Evolutionary conservation across 2,113 vertebrate genomes (phyloP), one percentile per base, ranked within the genome.

Genomic region (Vimba vimba): DNA sequence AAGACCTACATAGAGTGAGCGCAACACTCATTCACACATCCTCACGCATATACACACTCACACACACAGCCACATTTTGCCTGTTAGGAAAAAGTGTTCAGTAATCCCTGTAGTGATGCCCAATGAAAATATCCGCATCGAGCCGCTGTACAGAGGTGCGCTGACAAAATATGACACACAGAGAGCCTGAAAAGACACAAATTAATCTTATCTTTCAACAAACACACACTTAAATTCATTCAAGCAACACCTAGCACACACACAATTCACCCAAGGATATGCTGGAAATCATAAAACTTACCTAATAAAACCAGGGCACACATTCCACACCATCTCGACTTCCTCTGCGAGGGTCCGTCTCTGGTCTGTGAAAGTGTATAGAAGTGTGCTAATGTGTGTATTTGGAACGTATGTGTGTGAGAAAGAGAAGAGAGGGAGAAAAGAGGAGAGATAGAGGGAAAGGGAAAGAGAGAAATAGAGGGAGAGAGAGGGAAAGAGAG

Each of bases 291-390:
- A 25, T 36, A 45, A 23, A 87, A 89, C 87, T 86, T 89, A 79
- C 83, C 82, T 82, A 79, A 87, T 77, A 88, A 59, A 60, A 86
- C 83, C 55, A 33, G 52, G 83, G 86, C 74, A 82, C 60, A 57
- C 87, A 88, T 79, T 75, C 62, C 83, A 82, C 69, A 90, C 82
- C 89, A 90, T 90, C 85, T 87, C 86, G 66, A 78, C 87, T 85
- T 85, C 89, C 82, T 88, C 87, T 78, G 27, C 36, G 64, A 82
- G 78, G 82, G 81, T 89, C 85, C 83, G 78, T 88, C 74, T 85
- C 74, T 80, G 83, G 64, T 74, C 79, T 85, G 82, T 79, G 79
- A 86, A 85, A 83, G 74, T 84, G 60, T 78, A 57, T 71, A 57
- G 55, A 64, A 73, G 57, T 85, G 80, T 88, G 52, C 82, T 60